phyloP scores from a whole-genome alignment of 92 coral and sea anemone genomes.

The Porites cylindrica region DNA sequence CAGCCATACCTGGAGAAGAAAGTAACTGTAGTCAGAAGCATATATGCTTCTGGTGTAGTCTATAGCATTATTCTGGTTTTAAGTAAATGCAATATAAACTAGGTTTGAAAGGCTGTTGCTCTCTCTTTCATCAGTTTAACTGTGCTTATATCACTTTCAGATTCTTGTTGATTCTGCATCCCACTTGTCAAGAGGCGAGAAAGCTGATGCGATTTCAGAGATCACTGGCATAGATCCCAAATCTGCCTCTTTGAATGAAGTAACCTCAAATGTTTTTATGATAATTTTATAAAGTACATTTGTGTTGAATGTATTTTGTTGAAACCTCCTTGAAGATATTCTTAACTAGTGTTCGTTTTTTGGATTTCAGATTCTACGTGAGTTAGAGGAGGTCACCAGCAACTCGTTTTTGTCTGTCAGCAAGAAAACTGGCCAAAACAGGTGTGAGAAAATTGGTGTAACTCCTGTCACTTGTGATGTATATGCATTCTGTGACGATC shows the following conservation, averaged over 20 bases:
- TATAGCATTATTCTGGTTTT: too few relatives aligned
- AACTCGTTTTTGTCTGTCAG: neutral
- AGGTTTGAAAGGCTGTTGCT: too few relatives aligned
- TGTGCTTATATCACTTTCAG: slow-evolving; percentile 37
- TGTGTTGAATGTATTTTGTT: neutral
- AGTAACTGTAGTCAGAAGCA: too few relatives aligned
- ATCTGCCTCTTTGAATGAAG: slow-evolving; percentile 63
- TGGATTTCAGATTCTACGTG: slow-evolving; percentile 25
- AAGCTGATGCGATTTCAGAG: slow-evolving; percentile 67
- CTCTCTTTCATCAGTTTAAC: neutral
- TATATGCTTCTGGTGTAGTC: too few relatives aligned
- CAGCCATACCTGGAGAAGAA: too few relatives aligned
- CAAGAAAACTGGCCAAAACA: neutral
- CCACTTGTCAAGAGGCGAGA: slow-evolving; percentile 44
- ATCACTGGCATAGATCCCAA: slow-evolving; percentile 77
- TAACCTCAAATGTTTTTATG: neutral
- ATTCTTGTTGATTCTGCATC: slow-evolving; percentile 69
- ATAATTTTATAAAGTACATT: neutral
- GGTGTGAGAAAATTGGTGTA: slow-evolving; percentile 21
- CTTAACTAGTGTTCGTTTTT: neutral
- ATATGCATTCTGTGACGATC: too few relatives aligned
- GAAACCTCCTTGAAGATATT: neutral
- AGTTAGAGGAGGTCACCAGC: slow-evolving; percentile 42
- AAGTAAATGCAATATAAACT: too few relatives aligned
- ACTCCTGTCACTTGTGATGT: neutral